Conservation (phyloP, 2,888 invertebrate genomes). For the Seira sanloemensis region DNA sequence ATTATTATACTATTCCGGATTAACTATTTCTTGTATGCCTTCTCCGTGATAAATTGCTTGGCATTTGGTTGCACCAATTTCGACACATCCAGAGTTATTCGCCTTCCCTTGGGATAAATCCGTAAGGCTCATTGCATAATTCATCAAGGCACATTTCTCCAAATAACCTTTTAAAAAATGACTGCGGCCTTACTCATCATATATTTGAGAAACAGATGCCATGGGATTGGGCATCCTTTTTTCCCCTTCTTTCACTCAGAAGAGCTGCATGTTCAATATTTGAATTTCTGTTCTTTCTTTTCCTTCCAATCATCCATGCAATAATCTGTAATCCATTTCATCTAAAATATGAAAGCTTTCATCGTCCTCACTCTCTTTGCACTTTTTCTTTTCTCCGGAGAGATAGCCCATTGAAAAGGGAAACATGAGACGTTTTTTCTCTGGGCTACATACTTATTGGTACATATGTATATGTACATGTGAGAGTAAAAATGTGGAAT, state of each 20-base stretch:
- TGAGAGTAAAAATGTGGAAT: background rate
- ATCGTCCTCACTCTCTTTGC: background rate
- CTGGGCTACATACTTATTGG: too few species aligned
- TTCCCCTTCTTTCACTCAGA: background rate
- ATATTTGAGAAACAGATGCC: background rate
- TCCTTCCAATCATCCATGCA: background rate
- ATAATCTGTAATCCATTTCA: conserved; percentile 15
- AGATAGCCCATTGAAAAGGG: background rate
- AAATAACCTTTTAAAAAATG: background rate
- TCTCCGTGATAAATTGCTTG: background rate
- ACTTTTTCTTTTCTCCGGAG: background rate
- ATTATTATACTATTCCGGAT: too few species aligned
- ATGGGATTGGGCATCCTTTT: background rate
- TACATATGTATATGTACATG: too few species aligned
- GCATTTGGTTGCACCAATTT: background rate
- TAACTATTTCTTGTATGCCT: too few species aligned
- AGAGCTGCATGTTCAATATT: too few species aligned
- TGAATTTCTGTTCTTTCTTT: too few species aligned
- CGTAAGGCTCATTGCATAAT: too few species aligned
- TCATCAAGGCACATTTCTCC: too few species aligned
- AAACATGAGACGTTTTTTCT: background rate
- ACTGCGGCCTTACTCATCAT: background rate
- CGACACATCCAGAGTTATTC: background rate
- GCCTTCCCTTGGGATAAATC: background rate
- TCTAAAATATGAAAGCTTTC: background rate